Evolutionary conservation across 1,140 invertebrate species (phyloP), one percentile per base, ranked within the genome.

Genomic region (Manduca sexta): DNA sequence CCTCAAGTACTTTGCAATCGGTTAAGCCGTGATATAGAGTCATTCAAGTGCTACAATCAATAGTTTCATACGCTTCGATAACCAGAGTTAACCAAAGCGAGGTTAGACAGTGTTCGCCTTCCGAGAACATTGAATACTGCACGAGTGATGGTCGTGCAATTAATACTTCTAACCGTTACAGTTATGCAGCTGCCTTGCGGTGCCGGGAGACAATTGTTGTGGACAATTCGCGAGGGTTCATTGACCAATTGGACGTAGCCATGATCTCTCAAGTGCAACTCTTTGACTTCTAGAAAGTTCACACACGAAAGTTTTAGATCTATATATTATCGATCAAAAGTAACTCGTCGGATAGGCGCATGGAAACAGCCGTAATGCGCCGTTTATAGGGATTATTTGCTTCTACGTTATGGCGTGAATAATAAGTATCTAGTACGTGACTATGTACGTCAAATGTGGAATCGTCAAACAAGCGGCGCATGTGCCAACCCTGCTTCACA

Each of bases 1-100:
- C 79, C 80, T 84, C 76, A 75, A 84, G 77, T 74, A 77, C 77
- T 78, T 77, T 72, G 74, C 75, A 71, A 77, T 76, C 72, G 75
- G 69, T 73, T 74, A 74, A 79, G 64, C 67, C 65, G 57, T 72
- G 53, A 41, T 54, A 48, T 53, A 46, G 45, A 52, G 38, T 26
- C 21, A 26, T 26, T 26, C 21, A 26, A 26, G 21, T 26, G 21
- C 34, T 13, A 35, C 14, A 47, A 50, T 46, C 45, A 38, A 52
- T 45, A 56, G 49, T 52, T 60, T 56, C 34, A 46, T 58, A 40
- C 40, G 45, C 41, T 49, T 46, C 15, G 21, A 26, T 26, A 26
- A 26, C 21, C 8, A 3, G 4, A 26, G 21, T 26, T 1, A 26
- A 8, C 21, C 21, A 26, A 26, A 26, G 21, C 21, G 34, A n/a